phyloP scores from a whole-genome alignment of 1,140 invertebrate genomes.

The Leptinotarsa defecta region DNA sequence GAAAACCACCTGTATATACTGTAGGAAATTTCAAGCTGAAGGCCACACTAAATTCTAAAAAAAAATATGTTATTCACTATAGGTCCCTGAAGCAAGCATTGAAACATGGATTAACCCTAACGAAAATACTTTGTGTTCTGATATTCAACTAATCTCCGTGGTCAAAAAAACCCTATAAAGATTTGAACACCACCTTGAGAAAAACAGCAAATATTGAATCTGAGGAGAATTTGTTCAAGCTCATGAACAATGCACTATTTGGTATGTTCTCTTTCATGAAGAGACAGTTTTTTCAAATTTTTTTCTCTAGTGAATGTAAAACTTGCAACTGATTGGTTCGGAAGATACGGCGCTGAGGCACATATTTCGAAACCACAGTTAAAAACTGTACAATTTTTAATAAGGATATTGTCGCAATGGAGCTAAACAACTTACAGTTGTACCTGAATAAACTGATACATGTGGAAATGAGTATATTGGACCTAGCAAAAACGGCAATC shows the following conservation, averaged over 20 bases:
- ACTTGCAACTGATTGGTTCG: constrained; percentile 21
- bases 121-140: constrained; percentile 57
- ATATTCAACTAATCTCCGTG: constrained; percentile 55
- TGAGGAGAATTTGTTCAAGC: no score
- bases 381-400: not conserved
- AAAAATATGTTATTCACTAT: constrained; percentile 57
- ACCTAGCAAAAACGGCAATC: constrained; percentile 42
- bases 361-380: constrained; percentile 27
- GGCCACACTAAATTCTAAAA: constrained; percentile 54
- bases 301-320: not conserved
- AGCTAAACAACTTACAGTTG: constrained; percentile 50
- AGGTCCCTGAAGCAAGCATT: constrained; percentile 58
- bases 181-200: not conserved
- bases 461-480: not conserved
- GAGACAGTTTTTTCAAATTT: not conserved
- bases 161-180: not conserved
- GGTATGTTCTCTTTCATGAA: constrained; percentile 49
- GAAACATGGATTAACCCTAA: constrained; percentile 49
- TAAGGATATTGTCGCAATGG: constrained; percentile 48
- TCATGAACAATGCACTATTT: no score
- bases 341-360: constrained; percentile 26
- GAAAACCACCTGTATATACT: not conserved
- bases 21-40: constrained; percentile 44
- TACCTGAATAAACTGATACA: constrained; percentile 48
- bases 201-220: no score